Conservation (phyloP, 2,888 invertebrate genomes). For the Muschampia plurimacula region DNA sequence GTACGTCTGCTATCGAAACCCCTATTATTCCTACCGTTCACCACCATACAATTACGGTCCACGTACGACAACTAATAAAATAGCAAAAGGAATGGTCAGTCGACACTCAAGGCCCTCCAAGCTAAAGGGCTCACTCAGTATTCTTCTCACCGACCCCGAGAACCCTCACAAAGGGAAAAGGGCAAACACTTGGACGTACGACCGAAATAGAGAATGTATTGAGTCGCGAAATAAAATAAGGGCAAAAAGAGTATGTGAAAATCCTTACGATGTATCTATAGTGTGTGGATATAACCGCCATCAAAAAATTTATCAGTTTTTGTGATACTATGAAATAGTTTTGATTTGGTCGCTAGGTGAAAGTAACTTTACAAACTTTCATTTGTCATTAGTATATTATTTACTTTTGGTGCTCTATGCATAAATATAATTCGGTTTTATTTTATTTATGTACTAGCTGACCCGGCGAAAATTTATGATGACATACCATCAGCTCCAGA, state of each 20-base stretch:
- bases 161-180: constrained; percentile 72
- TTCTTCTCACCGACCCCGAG: constrained; percentile 75
- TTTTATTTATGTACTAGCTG: too few relatives aligned
- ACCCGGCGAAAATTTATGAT: too few relatives aligned
- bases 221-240: constrained; percentile 84
- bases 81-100: constrained; percentile 74
- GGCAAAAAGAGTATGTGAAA: constrained; percentile 69
- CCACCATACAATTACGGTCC: constrained; percentile 61
- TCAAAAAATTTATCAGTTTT: not conserved
- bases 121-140: constrained; percentile 74
- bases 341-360: too few relatives aligned
- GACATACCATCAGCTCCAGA: too few relatives aligned
- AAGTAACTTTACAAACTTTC: too few relatives aligned
- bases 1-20: constrained; percentile 33
- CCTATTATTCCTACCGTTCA: constrained; percentile 49
- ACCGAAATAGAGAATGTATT: constrained; percentile 82
- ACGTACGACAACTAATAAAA: constrained; percentile 82
- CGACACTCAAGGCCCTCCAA: constrained; percentile 66
- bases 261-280: constrained; percentile 53
- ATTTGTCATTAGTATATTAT: too few relatives aligned
- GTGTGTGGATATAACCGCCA: constrained; percentile 56
- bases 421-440: too few relatives aligned
- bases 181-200: constrained; percentile 74
- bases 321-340: not conserved
- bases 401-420: too few relatives aligned